These are phyloP conservation scores for Acronicta aceris DNA, from an alignment of 2,888 invertebrate genomes.

Conservation along the genomic window DNA sequence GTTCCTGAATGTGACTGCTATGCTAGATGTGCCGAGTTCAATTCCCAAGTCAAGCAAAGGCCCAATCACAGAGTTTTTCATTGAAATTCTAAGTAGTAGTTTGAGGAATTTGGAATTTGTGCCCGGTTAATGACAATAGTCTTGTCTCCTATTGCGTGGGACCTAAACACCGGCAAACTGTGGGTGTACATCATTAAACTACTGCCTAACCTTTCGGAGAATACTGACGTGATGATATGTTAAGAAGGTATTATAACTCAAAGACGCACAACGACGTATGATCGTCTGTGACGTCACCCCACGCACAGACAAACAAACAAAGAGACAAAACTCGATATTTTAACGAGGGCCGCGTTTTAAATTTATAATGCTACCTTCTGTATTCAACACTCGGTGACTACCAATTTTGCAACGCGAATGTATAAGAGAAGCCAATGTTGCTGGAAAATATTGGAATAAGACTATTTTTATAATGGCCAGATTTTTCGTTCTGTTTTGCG, in stretches of 20 bases:
- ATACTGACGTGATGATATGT: too few relatives aligned
- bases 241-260: constrained; percentile 8
- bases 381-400: constrained; percentile 81
- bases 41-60: too few relatives aligned
- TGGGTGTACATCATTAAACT: too few relatives aligned
- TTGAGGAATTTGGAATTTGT: too few relatives aligned
- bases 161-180: too few relatives aligned
- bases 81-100: too few relatives aligned
- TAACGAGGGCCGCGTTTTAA: constrained; percentile 84
- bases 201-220: background rate
- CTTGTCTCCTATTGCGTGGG: too few relatives aligned
- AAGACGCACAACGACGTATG: constrained; percentile 15
- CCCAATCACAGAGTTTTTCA: too few relatives aligned
- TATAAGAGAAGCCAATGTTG: constrained; percentile 60
- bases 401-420: constrained; percentile 71
- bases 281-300: constrained; percentile 51
- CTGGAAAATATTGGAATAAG: constrained; percentile 26
- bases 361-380: constrained; percentile 85
- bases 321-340: constrained; percentile 76
- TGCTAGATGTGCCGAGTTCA: too few relatives aligned
- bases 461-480: constrained; percentile 20
- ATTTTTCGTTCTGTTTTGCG: background rate
- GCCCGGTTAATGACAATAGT: too few relatives aligned
- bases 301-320: constrained; percentile 59
- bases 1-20: too few relatives aligned